phyloP scores from a whole-genome alignment of 2,888 invertebrate genomes.

The Drosophila mimica region DNA sequence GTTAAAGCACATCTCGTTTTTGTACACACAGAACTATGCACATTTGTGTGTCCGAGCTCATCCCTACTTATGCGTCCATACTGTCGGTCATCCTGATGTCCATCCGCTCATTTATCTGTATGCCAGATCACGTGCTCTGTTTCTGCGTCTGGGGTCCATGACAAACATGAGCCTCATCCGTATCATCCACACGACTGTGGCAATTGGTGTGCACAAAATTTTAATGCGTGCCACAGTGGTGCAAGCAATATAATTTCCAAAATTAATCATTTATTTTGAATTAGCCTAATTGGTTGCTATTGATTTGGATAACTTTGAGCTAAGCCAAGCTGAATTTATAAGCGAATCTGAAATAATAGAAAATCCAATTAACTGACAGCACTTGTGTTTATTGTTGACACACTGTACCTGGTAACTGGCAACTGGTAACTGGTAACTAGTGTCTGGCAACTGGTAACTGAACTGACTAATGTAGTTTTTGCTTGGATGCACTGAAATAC shows the following conservation, averaged over 20 bases:
- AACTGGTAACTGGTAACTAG: not conserved
- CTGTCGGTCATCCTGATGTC: constrained; percentile 7
- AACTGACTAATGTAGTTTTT: not conserved
- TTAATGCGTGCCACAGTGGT: constrained; percentile 39
- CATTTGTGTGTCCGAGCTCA: constrained; percentile 4
- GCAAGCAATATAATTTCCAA: not conserved
- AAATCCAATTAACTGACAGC: not conserved
- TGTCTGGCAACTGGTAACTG: not conserved
- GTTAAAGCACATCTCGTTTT: constrained; percentile 19
- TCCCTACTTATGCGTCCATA: constrained; percentile 6
- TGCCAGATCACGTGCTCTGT: constrained; percentile 50
- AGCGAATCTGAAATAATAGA: not conserved
- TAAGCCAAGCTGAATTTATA: not conserved
- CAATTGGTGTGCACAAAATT: constrained; percentile 49
- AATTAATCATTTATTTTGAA: constrained; percentile 4
- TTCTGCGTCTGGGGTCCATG: constrained; percentile 23
- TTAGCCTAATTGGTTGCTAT: not conserved
- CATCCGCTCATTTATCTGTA: constrained; percentile 19
- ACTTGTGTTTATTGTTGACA: not conserved
- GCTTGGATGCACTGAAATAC: constrained; percentile 6
- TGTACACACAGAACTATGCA: not conserved
- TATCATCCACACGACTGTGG: constrained; percentile 39
- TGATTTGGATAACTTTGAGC: not conserved
- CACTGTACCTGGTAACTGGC: constrained; percentile 2
- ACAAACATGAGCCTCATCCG: constrained; percentile 50